Percentiles rank a stretch among this genome's conserved stretches.
phyloP scores from a whole-genome alignment of 2,113 vertebrate genomes.

The Salvelinus alpinus region DNA sequence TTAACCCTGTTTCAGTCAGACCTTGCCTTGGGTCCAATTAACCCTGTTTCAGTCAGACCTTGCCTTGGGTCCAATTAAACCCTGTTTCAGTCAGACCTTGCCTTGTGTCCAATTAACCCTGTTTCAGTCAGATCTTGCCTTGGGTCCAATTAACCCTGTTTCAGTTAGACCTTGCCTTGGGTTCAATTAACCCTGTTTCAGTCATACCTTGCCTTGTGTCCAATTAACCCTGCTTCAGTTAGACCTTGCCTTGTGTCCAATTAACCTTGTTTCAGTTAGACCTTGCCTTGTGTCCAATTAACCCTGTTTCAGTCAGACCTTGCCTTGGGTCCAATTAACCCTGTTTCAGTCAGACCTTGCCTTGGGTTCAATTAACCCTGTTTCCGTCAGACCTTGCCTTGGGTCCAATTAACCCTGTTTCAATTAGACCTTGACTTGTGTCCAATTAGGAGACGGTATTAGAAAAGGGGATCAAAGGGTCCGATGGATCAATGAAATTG shows the following conservation, averaged over 20 bases:
- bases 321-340: slow-evolving; percentile 57
- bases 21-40: slow-evolving; percentile 56
- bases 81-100: slow-evolving; percentile 46
- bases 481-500: slow-evolving; percentile 28
- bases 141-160: slow-evolving; percentile 60
- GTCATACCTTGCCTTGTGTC: slow-evolving; percentile 50
- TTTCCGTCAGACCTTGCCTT: no score
- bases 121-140: slow-evolving; percentile 34
- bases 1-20: slow-evolving; percentile 60
- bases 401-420: slow-evolving; percentile 60
- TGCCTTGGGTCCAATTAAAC: slow-evolving; percentile 55
- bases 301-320: not conserved
- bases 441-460: slow-evolving; percentile 52
- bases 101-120: slow-evolving; percentile 66
- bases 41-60: not conserved
- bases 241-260: slow-evolving; percentile 57
- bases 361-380: slow-evolving; percentile 52
- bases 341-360: slow-evolving; percentile 44
- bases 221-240: slow-evolving; percentile 64
- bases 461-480: slow-evolving; percentile 21
- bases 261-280: slow-evolving; percentile 60
- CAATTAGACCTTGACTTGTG: slow-evolving; percentile 48
- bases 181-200: slow-evolving; percentile 61
- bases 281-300: slow-evolving; percentile 56
- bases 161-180: slow-evolving; percentile 33